Percentiles rank a stretch among this genome's conserved stretches.
Conservation (phyloP, 1,140 invertebrate genomes). For the Chymomyza costata region DNA sequence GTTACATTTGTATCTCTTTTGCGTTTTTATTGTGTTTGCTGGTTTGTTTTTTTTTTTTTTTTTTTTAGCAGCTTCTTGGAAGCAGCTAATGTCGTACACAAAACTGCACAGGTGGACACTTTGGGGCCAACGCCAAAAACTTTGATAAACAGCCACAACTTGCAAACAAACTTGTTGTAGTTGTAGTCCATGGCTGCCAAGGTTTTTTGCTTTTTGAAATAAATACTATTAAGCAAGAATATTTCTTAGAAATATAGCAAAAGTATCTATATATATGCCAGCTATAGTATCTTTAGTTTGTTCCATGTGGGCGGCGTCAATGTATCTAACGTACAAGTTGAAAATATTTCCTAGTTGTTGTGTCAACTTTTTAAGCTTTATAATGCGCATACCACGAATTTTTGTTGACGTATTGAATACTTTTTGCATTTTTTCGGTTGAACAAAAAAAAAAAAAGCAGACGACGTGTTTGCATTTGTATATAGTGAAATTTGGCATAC, state of each 20-base stretch:
- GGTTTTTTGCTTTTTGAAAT: conserved; percentile 51
- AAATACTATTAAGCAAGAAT: conserved; percentile 48
- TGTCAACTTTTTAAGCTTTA: conserved; percentile 66
- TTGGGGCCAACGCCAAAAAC: conserved; percentile 31
- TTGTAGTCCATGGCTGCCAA: conserved; percentile 53
- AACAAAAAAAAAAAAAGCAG: conserved; percentile 13
- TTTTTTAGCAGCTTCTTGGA: conserved; percentile 34
- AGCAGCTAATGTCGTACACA: conserved; percentile 42
- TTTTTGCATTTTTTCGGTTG: conserved; percentile 50
- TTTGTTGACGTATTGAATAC: conserved; percentile 68
- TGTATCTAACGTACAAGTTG: conserved; percentile 31
- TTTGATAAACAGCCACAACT: conserved; percentile 15
- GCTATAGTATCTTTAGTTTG: conserved; percentile 32
- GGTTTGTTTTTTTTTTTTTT: too few species aligned
- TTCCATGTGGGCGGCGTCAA: conserved; percentile 60
- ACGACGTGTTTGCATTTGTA: conserved; percentile 24
- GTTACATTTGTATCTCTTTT: too few species aligned
- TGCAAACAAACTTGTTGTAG: conserved; percentile 45
- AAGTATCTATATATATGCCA: conserved; percentile 34
- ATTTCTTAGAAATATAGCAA: too few species aligned
- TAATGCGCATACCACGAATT: conserved; percentile 66
- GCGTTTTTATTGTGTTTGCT: too few species aligned
- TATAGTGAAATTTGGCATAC: conserved; percentile 33
- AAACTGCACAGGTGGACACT: conserved; percentile 66
- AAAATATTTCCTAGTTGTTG: conserved; percentile 68